Conservation (phyloP, 2,797 vertebrate species). For the Acanthiza pusilla region DNA sequence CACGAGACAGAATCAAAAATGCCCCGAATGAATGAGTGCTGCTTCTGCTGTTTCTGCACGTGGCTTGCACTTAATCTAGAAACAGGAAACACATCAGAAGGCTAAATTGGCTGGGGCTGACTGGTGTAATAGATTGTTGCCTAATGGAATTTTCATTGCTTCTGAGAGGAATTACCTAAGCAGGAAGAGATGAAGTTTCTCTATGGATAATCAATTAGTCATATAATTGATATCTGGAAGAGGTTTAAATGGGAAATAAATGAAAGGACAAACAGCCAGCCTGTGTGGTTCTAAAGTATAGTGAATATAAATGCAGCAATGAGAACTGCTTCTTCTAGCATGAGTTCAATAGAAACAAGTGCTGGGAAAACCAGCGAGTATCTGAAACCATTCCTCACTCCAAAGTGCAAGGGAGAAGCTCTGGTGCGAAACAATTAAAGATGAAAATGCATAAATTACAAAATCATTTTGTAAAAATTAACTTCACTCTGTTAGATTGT, state of each 20-base stretch:
- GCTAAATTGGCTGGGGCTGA: background rate
- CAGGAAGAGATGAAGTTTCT: background rate
- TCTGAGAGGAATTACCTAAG: slow-evolving; percentile 1
- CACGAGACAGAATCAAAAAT: background rate
- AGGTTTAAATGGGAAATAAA: background rate
- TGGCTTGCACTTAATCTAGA: background rate
- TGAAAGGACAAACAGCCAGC: background rate
- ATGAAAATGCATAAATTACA: background rate
- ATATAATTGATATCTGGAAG: slow-evolving; percentile 6
- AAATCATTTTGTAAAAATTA: background rate
- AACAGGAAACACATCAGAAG: background rate
- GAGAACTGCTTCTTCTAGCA: background rate
- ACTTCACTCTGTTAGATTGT: background rate
- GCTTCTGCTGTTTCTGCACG: background rate
- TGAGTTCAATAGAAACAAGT: background rate
- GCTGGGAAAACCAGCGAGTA: background rate
- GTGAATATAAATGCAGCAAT: background rate
- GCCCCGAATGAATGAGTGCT: background rate
- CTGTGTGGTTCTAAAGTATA: background rate
- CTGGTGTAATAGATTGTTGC: background rate
- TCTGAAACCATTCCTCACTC: background rate
- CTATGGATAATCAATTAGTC: background rate
- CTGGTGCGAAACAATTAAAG: background rate
- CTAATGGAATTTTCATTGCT: background rate
- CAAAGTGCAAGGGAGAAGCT: background rate